A percentile compares a stretch with the other conserved stretches of the same genome.
phyloP scores from a whole-genome alignment of 2,888 invertebrate genomes.

The Euproctis similis region DNA sequence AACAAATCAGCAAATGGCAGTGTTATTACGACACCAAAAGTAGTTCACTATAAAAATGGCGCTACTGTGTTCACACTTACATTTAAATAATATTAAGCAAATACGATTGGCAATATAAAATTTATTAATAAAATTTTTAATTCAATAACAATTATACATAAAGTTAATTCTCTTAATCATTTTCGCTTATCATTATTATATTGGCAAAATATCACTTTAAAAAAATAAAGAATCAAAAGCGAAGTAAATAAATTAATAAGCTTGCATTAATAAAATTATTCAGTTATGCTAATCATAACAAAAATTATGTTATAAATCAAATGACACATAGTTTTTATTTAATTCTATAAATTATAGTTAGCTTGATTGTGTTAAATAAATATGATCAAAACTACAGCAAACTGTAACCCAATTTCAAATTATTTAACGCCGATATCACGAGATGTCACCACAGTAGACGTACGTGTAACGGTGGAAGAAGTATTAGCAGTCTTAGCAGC shows the following conservation, averaged over 20 bases:
- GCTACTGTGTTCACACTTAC: no score
- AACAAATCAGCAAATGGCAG: no score
- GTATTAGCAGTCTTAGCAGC: conserved; percentile 55
- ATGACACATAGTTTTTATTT: conserved; percentile 6
- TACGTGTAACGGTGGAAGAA: conserved; percentile 47
- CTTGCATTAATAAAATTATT: no score
- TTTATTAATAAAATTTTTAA: conserved; percentile 40
- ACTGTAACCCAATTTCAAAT: no score
- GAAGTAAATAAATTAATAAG: conserved; percentile 21
- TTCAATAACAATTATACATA: conserved; percentile 40
- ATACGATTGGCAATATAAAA: conserved; percentile 23
- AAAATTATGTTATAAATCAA: no score
- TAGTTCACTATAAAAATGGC: no score
- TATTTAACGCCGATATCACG: conserved; percentile 64
- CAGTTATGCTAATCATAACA: no score
- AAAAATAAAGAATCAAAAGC: conserved; percentile 11
- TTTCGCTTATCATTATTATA: conserved; percentile 9
- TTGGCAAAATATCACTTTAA: no score
- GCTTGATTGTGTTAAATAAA: no score
- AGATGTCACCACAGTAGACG: conserved; percentile 55
- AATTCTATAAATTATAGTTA: conserved; percentile 10
- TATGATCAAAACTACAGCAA: no score
- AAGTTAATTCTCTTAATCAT: conserved; percentile 12
- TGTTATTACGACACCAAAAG: no score
- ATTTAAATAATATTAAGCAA: no score